Evolutionary conservation across 2,888 invertebrate species (phyloP).

Genomic region (Mythimna albipuncta): DNA sequence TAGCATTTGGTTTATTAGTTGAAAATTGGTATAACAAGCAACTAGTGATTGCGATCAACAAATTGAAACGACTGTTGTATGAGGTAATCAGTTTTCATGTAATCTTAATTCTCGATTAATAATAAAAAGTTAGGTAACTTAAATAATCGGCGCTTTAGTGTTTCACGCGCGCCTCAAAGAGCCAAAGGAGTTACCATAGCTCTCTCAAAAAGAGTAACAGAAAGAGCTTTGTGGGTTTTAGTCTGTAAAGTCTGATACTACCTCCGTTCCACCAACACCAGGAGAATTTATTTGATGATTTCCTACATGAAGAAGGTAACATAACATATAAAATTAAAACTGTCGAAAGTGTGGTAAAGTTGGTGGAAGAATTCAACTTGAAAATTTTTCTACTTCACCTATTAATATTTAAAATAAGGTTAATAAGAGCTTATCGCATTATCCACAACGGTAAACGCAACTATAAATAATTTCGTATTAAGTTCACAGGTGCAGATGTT

Average conservation of each 20-base stretch:
- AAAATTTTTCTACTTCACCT: not conserved
- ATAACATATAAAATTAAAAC: not conserved
- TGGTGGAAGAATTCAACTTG: not conserved
- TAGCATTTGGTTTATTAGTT: slow-evolving; percentile 41
- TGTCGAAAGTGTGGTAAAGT: no score
- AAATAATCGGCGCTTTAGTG: no score
- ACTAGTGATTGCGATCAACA: slow-evolving; percentile 29
- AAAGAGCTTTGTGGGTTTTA: no score
- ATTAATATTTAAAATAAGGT: slow-evolving; percentile 11
- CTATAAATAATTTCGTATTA: slow-evolving; percentile 36
- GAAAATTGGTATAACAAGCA: slow-evolving; percentile 48
- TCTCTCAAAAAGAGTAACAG: no score
- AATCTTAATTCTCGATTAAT: slow-evolving; percentile 24
- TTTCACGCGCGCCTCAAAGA: no score
- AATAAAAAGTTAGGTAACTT: slow-evolving; percentile 27
- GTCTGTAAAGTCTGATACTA: no score
- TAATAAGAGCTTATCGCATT: slow-evolving; percentile 22
- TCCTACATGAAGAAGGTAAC: not conserved
- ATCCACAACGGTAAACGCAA: slow-evolving; percentile 23
- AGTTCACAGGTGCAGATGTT: slow-evolving; percentile 31
- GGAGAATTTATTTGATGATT: no score
- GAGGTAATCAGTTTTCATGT: slow-evolving; percentile 40
- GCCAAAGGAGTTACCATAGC: no score
- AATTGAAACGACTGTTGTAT: slow-evolving; percentile 22
- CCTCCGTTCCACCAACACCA: no score